Evolutionary conservation across 2,113 vertebrate species (phyloP).

Genomic region (Monarcha castaneiventris): DNA sequence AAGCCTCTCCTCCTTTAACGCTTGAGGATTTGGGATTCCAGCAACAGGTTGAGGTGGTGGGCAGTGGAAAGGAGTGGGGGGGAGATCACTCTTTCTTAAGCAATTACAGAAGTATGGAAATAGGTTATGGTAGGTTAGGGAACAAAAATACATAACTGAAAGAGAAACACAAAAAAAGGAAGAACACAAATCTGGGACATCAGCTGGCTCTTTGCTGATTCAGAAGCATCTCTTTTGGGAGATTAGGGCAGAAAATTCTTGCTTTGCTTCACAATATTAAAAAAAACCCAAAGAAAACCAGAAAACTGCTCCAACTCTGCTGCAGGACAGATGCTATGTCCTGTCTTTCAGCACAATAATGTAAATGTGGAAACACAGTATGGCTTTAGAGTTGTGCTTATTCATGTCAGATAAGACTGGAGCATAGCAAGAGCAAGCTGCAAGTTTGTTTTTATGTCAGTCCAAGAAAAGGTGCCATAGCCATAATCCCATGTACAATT

Average conservation of each 20-base stretch:
- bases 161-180: neutral
- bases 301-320: neutral
- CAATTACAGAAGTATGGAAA: neutral
- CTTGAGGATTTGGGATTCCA: slow-evolving; percentile 2
- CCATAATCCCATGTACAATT: neutral
- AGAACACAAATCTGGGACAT: neutral
- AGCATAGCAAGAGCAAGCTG: neutral
- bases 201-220: neutral
- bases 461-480: neutral
- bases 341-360: neutral
- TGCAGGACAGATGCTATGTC: neutral
- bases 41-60: neutral
- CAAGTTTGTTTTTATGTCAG: neutral
- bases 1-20: neutral
- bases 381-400: neutral
- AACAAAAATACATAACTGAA: neutral
- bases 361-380: neutral
- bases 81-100: neutral
- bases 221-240: neutral
- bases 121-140: neutral
- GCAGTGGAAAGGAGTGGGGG: neutral
- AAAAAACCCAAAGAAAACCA: neutral
- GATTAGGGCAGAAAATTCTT: neutral
- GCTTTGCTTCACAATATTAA: neutral
- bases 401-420: neutral